Evolutionary conservation across 2,113 vertebrate genomes (phyloP), one percentile per base, ranked within the genome.

Genomic region (Charina bottae): DNA sequence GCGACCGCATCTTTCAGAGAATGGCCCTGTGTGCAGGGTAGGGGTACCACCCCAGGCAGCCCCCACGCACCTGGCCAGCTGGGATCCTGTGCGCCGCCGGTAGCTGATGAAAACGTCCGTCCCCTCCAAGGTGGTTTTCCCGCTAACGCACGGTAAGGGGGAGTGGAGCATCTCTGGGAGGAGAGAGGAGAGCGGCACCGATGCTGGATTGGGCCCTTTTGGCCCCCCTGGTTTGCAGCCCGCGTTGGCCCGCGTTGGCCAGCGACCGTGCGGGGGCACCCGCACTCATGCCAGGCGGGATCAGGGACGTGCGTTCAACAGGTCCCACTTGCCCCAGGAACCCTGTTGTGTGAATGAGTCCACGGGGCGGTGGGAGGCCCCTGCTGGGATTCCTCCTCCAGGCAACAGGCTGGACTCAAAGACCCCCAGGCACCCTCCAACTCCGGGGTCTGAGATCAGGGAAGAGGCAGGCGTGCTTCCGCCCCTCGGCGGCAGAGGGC

Each of bases 101-200:
- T 99, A 99, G 97, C 99, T 99, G 97, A 99, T 99, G 94, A 99
- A 99, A 1, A 99, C 99, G 0, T 99, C 99, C 0, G 99, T 99
- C 0, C 98, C 98, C 0, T 98, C 90, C 0, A 97, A 97, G 0
- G 97, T 88, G 0, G 95, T 89, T 88, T 97, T 98, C 64, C 98
- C 97, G 0, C 83, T 95, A 23, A 96, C 97, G 95, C 97, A 96
- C 60, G 98, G 97, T 89, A 97, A 95, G 0, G 96, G 96, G 0
- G 99, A 98, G 62, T 97, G 97, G 0, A 98, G 97, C 94, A 92
- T 98, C 93, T 98, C 98, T 98, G 28, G 8, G 62, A 1, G 2
- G 17, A 93, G 87, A 91, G 0, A 55, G 68, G 90, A 91, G 0
- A 0, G 21, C 85, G 60, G 0, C 60, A 17, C 93, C 7, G 93